Conservation (phyloP, 1,140 invertebrate genomes). For the Pollicipes pollicipes region DNA sequence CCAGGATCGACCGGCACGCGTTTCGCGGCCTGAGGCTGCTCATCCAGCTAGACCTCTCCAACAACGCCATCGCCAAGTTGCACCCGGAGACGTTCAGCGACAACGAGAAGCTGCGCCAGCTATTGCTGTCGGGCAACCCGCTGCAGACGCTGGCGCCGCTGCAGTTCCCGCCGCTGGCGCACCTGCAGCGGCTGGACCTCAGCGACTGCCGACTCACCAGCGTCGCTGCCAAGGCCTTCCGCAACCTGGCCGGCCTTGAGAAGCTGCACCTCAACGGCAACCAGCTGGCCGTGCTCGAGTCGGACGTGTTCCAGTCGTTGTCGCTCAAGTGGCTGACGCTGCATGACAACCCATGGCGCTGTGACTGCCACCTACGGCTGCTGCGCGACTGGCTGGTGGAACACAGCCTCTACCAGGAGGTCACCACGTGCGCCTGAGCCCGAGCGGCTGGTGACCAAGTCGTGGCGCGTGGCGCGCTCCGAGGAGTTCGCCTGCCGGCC, state of each 20-base stretch:
- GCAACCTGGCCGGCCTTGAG: slow-evolving; percentile 33
- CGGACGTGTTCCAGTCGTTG: slow-evolving; percentile 45
- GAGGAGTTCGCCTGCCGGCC: slow-evolving; percentile 56
- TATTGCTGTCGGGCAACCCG: slow-evolving; percentile 51
- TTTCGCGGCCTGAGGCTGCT: slow-evolving; percentile 71
- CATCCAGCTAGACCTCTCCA: slow-evolving; percentile 65
- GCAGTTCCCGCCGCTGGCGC: slow-evolving; percentile 50
- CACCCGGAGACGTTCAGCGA: slow-evolving; percentile 13
- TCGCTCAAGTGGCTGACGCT: slow-evolving; percentile 55
- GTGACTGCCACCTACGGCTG: slow-evolving; percentile 62
- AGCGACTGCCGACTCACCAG: slow-evolving; percentile 57
- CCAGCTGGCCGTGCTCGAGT: slow-evolving; percentile 41
- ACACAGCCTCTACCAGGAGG: slow-evolving; percentile 44
- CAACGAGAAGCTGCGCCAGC: slow-evolving; percentile 48
- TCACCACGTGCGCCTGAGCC: slow-evolving; percentile 43
- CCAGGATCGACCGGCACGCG: slow-evolving; percentile 55
- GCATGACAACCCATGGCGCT: slow-evolving; percentile 73
- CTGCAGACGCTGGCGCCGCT: slow-evolving; percentile 39
- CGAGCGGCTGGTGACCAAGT: slow-evolving; percentile 32
- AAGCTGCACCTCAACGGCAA: slow-evolving; percentile 38
- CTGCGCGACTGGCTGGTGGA: slow-evolving; percentile 58
- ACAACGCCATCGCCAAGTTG: slow-evolving; percentile 32
- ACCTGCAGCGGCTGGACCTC: slow-evolving; percentile 52
- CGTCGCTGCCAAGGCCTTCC: slow-evolving; percentile 41
- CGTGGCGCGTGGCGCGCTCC: slow-evolving; percentile 44